These are phyloP conservation scores for Neodiprion virginianus DNA, from an alignment of 1,140 invertebrate genomes.

Conservation along the genomic window DNA sequence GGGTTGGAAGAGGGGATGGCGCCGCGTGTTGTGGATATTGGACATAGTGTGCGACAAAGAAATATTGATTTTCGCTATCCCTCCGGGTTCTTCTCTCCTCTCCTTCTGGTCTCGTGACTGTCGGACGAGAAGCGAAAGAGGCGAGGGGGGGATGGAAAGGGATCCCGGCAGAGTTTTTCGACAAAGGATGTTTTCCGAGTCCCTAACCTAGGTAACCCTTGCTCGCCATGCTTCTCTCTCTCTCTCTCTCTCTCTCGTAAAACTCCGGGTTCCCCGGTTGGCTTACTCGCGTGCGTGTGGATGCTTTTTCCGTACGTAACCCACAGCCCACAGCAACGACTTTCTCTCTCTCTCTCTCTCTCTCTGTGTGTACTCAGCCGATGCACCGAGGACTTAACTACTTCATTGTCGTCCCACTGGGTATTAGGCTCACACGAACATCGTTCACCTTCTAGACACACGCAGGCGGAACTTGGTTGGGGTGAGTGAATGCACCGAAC, in stretches of 20 bases:
- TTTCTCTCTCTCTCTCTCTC: conserved; percentile 32
- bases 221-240: conserved; percentile 43
- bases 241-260: conserved; percentile 35
- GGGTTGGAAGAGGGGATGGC: too few relatives aligned
- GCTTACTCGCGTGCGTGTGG: conserved; percentile 31
- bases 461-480: too few relatives aligned
- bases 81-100: conserved; percentile 24
- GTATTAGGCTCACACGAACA: conserved; percentile 33
- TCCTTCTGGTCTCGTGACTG: conserved; percentile 42
- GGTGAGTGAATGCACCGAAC: too few relatives aligned
- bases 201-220: conserved; percentile 61
- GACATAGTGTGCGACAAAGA: too few relatives aligned
- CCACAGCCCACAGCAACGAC: conserved; percentile 26
- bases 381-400: conserved; percentile 55
- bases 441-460: too few relatives aligned
- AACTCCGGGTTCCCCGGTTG: conserved; percentile 31
- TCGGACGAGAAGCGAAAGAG: conserved; percentile 30
- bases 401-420: conserved; percentile 53
- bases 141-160: conserved; percentile 31
- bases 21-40: too few relatives aligned
- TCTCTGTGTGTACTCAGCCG: conserved; percentile 49
- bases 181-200: conserved; percentile 62
- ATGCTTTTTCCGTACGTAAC: conserved; percentile 35
- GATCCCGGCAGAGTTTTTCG: conserved; percentile 57
- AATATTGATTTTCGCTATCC: neutral